These are phyloP conservation scores for Oncorhynchus nerka DNA, from an alignment of 2,113 vertebrate species.

Conservation along the genomic window DNA sequence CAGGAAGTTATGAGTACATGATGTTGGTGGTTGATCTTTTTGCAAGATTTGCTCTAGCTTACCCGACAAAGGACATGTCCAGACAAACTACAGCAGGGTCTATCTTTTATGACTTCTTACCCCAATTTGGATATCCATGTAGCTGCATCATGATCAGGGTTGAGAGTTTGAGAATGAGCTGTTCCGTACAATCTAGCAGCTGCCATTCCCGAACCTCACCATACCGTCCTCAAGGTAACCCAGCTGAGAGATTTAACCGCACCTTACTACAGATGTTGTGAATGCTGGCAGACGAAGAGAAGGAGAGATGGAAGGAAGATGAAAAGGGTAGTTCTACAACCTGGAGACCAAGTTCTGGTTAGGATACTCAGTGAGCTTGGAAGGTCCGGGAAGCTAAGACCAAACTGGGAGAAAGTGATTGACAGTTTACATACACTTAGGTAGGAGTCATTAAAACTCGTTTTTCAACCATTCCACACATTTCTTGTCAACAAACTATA, in stretches of 20 bases:
- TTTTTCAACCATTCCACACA: no score
- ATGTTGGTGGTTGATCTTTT: constrained; percentile 15
- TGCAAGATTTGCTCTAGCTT: constrained; percentile 4
- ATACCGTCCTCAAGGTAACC: constrained; percentile 16
- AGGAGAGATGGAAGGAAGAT: background rate
- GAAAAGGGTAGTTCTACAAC: no score
- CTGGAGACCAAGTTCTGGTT: no score
- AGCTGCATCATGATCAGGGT: constrained; percentile 7
- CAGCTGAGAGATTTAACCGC: constrained; percentile 17
- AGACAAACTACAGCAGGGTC: constrained; percentile 5
- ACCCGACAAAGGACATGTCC: constrained; percentile 10
- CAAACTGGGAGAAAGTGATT: no score
- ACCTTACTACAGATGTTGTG: constrained; percentile 29
- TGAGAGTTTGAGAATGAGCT: constrained; percentile 3
- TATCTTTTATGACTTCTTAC: constrained; percentile 16
- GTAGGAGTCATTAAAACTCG: no score
- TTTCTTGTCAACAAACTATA: no score
- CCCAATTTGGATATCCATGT: constrained; percentile 5
- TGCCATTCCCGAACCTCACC: background rate
- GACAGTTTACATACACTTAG: no score
- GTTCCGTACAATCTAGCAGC: background rate
- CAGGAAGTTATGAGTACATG: constrained; percentile 18
- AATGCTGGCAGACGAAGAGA: constrained; percentile 22
- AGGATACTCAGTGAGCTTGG: no score
- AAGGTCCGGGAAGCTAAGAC: no score